phyloP scores from a whole-genome alignment of 2,797 vertebrate genomes.

The Anguilla megastoma region DNA sequence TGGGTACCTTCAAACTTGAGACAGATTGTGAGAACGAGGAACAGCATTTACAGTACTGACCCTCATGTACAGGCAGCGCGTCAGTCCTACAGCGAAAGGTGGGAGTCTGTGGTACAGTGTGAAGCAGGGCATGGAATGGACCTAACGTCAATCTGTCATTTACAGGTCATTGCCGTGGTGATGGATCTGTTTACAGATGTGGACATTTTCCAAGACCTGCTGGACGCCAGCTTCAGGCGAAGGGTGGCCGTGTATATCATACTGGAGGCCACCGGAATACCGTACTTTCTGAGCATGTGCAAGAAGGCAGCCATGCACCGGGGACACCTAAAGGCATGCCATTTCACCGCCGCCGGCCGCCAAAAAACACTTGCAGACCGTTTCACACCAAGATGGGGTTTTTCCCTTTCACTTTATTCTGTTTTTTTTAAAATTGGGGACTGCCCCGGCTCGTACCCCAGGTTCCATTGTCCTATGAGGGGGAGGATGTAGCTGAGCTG shows the following conservation, averaged over 20 bases:
- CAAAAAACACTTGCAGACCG: neutral
- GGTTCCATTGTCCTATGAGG: neutral
- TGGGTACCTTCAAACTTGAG: too few relatives aligned
- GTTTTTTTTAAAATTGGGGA: neutral
- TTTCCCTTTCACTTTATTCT: neutral
- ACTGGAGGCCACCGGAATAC: constrained; percentile 79
- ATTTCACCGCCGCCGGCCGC: neutral
- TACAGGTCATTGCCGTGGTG: constrained; percentile 89
- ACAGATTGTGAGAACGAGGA: too few relatives aligned
- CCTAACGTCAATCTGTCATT: neutral
- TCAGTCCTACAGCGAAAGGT: neutral
- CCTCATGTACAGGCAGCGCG: too few relatives aligned
- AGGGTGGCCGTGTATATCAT: constrained; percentile 93
- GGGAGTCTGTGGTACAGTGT: neutral
- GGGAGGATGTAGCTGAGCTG: neutral
- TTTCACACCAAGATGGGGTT: neutral
- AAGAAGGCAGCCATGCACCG: constrained; percentile 88
- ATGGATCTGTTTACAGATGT: constrained; percentile 97
- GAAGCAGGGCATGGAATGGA: neutral
- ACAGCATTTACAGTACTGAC: too few relatives aligned
- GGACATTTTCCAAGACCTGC: constrained; percentile 94
- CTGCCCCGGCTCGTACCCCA: neutral
- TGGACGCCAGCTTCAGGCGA: constrained; percentile 86
- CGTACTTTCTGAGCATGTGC: constrained; percentile 93
- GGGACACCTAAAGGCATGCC: constrained; percentile 88